These are phyloP conservation scores for Nasua narica DNA, from an alignment of 2,797 vertebrate species.

Conservation along the genomic window DNA sequence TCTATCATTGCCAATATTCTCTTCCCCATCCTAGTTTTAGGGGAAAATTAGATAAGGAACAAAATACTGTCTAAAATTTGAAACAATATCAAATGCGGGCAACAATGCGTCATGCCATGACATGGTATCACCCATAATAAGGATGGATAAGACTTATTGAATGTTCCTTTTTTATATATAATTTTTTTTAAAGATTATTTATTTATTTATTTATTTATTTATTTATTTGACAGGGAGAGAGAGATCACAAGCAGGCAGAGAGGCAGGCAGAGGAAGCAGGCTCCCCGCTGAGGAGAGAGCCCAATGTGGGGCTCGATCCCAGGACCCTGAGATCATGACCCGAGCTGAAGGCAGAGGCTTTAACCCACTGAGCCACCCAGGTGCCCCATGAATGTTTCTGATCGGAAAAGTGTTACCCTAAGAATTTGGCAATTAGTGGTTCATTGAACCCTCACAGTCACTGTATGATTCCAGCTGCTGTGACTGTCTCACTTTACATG, in stretches of 20 bases:
- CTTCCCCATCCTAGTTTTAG: neutral
- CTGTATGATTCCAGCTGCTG: neutral
- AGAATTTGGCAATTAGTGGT: neutral
- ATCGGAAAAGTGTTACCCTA: accelerated
- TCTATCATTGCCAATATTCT: accelerated
- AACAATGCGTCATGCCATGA: neutral
- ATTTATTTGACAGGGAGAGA: too few relatives aligned
- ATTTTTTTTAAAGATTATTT: too few relatives aligned
- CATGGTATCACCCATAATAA: neutral
- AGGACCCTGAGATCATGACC: too few relatives aligned
- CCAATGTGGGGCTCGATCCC: too few relatives aligned
- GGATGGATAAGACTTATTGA: neutral
- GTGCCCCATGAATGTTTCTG: too few relatives aligned
- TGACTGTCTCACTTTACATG: neutral
- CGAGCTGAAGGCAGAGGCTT: too few relatives aligned
- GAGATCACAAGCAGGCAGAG: too few relatives aligned
- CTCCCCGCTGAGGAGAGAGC: too few relatives aligned
- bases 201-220: too few relatives aligned
- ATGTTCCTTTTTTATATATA: too few relatives aligned
- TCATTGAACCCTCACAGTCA: neutral
- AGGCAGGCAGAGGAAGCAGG: too few relatives aligned
- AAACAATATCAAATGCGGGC: neutral
- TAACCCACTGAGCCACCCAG: too few relatives aligned
- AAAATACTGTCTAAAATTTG: neutral
- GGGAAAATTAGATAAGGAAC: neutral